Evolutionary conservation across 2,888 invertebrate genomes (phyloP), one percentile per base, ranked within the genome.

Genomic region (Xestia c-nigrum): DNA sequence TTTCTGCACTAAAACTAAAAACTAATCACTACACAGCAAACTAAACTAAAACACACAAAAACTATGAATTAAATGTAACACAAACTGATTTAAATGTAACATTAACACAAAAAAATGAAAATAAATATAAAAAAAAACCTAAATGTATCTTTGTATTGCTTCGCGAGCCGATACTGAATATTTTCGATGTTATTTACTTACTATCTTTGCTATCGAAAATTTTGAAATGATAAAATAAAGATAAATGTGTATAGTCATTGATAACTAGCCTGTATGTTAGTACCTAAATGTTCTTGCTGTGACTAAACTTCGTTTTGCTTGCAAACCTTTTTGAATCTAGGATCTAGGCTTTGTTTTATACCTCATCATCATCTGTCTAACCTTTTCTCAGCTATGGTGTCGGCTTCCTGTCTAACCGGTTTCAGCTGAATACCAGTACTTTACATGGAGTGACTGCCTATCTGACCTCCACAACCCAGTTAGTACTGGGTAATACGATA

Each of bases 161-260:
- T 6, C 63, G 16, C 24, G 31, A 50, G 31, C 19, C 24, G 63
- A 76, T 59, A 86, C 86, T 80, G 68, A 80, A 76, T 74, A 76
- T 86, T 84, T 72, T 76, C 19, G 63, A 31, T 47, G 67, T 50
- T 74, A 55, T 83, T 71, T 70, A 40, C 40, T 38, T 5, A 19
- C 38, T 81, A 85, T 84, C 86, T 76, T 5, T 40, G 59, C 0
- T 85, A 85, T 85, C 85, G 69, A 21, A 21, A 72, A 65, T 69
- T 77, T 75, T 64, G 70, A 63, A 75, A n/a, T 31, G 84, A 86
- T 86, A 86, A 85, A 24, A 66, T 59, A 59, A 72, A 52, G 86
- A 86, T 86, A 86, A 83, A 72, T 61, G 4, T 21, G 19, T 73
- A 21, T 67, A 66, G 68, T 72, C 74, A 76, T 70, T 31, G 80